phyloP scores from a whole-genome alignment of 2,888 invertebrate species.

The Clunio marinus region DNA sequence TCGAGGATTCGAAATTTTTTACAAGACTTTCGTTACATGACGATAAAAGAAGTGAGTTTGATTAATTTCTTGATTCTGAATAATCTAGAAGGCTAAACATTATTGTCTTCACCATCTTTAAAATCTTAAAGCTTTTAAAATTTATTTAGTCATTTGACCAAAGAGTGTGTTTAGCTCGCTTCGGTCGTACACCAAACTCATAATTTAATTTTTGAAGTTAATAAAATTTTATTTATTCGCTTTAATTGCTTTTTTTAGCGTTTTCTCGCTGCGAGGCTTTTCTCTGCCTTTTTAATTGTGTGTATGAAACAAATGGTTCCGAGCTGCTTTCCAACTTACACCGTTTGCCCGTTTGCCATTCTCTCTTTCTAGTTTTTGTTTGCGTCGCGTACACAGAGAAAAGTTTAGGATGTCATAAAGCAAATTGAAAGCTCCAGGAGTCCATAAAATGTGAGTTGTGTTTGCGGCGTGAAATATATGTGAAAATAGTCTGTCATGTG shows the following conservation, averaged over 20 bases:
- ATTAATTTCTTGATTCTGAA: no score
- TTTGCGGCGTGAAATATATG: neutral
- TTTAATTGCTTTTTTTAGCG: conserved; percentile 21
- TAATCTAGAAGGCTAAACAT: no score
- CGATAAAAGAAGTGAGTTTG: no score
- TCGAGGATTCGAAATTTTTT: no score
- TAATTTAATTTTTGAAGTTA: conserved; percentile 20
- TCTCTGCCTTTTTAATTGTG: neutral
- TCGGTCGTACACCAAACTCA: neutral
- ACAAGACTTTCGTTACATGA: no score
- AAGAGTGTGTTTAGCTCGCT: no score
- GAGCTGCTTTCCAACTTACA: no score
- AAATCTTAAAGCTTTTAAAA: neutral
- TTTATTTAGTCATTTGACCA: neutral
- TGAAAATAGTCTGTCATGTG: conserved; percentile 1
- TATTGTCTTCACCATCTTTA: no score
- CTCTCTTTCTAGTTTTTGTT: neutral
- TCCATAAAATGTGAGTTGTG: neutral
- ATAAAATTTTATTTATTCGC: conserved; percentile 29
- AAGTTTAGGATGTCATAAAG: neutral
- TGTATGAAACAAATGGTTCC: neutral
- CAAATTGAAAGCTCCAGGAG: conserved; percentile 21
- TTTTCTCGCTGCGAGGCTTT: neutral
- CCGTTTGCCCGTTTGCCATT: no score
- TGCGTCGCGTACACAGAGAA: neutral